Conservation (phyloP, 2,113 vertebrate species). For the Coreoperca whiteheadi region DNA sequence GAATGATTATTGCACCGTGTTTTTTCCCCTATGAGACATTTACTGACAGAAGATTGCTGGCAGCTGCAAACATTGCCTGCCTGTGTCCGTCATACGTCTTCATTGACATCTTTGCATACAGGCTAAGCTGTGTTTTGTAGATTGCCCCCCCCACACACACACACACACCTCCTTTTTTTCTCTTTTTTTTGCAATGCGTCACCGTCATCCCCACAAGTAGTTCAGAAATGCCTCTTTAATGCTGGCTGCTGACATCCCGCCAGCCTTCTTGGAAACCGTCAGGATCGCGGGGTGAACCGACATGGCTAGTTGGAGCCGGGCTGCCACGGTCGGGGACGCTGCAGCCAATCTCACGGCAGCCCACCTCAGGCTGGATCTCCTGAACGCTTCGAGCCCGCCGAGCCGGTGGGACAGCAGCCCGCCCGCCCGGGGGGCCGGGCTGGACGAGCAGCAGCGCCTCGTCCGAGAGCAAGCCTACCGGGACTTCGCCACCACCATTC, state of each 20-base stretch:
- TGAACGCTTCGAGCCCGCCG: conserved; percentile 81
- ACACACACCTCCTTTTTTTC: too few species aligned
- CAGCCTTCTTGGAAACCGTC: conserved; percentile 24
- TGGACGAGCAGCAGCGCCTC: conserved; percentile 63
- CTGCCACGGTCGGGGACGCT: conserved; percentile 78
- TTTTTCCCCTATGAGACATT: conserved; percentile 15
- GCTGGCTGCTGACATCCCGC: conserved; percentile 28
- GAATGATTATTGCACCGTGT: conserved; percentile 17
- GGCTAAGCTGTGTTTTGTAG: background rate
- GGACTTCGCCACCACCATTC: conserved; percentile 90
- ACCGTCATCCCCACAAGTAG: background rate
- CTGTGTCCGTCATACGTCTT: conserved; percentile 12
- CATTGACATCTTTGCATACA: conserved; percentile 9
- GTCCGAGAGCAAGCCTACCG: conserved; percentile 88
- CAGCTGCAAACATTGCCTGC: conserved; percentile 20
- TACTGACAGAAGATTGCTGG: background rate
- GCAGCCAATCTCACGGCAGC: conserved; percentile 72
- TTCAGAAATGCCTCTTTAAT: conserved; percentile 34
- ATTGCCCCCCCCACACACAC: too few species aligned
- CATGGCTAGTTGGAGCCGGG: conserved; percentile 83
- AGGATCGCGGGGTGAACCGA: conserved; percentile 30
- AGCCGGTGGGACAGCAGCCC: conserved; percentile 79
- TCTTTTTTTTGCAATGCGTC: background rate
- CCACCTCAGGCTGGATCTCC: conserved; percentile 70
- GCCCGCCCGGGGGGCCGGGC: conserved; percentile 54